Conservation (phyloP, 2,888 invertebrate genomes). For the Neoaliturus tenellus region DNA sequence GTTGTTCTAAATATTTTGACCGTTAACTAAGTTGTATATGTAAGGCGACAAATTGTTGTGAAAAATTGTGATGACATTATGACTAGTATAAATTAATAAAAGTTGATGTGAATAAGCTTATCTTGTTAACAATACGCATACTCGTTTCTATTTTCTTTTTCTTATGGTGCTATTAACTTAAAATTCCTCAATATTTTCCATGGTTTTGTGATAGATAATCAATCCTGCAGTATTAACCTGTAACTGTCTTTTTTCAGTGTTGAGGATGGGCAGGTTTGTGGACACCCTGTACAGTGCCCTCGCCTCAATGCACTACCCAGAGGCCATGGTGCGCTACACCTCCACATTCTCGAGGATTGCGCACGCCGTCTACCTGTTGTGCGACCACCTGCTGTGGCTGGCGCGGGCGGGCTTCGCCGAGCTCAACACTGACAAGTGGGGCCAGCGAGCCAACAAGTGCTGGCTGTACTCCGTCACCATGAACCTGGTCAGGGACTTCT, state of each 20-base stretch:
- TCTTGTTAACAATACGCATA: too few relatives aligned
- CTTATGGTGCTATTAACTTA: too few relatives aligned
- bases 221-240: too few relatives aligned
- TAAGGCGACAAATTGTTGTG: too few relatives aligned
- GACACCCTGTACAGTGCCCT: conserved; percentile 87
- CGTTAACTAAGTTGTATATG: too few relatives aligned
- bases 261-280: conserved; percentile 89
- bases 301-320: conserved; percentile 82
- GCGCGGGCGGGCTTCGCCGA: conserved; percentile 81
- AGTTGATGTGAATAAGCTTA: too few relatives aligned
- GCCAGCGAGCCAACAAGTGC: conserved; percentile 83
- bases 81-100: too few relatives aligned
- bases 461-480: conserved; percentile 90
- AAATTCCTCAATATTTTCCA: too few relatives aligned
- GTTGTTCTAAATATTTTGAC: too few relatives aligned
- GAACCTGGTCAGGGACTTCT: conserved; percentile 88
- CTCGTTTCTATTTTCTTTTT: too few relatives aligned
- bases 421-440: conserved; percentile 87
- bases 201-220: too few relatives aligned
- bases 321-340: conserved; percentile 81
- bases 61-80: too few relatives aligned
- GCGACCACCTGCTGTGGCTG: conserved; percentile 93
- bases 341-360: conserved; percentile 87
- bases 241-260: conserved; percentile 83
- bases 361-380: conserved; percentile 85